Evolutionary conservation across 2,797 vertebrate species (phyloP), one percentile per base, ranked within the genome.

Genomic region (Merluccius polli): DNA sequence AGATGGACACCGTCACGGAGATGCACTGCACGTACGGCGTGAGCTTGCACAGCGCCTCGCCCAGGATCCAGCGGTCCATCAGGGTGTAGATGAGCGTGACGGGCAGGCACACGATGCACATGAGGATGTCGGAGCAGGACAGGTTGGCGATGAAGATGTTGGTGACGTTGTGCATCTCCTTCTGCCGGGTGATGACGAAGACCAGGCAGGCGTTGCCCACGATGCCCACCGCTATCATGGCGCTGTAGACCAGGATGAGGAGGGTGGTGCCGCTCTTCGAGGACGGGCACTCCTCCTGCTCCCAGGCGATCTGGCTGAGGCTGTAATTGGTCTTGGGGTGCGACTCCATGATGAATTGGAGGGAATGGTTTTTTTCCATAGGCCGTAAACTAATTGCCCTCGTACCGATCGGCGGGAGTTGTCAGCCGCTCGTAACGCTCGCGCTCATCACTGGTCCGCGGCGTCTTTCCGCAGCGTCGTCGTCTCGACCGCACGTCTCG

Each of bases 51-150:
- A 96, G 87, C 1, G 89, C 85, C 11, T 94, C 93, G 0, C 95
- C 95, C 0, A 96, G 87, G 84, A 95, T 93, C 95, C 95, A 96
- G 67, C 78, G 93, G 89, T 96, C 95, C 95, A 95, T 96, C 78
- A 96, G 88, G 0, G 95, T 96, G 91, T 96, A 96, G 84, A 95
- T 92, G 41, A 95, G 93, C 0, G 95, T 96, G 79, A 93, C 89
- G 0, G 95, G 95, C 73, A 96, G 86, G 85, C 95, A 95, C 5
- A 95, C 87, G 0, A 95, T 36, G 77, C 93, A 93, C 89, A 95
- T 92, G 21, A 96, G 93, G 85, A 96, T 94, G 86, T 96, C 95
- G 0, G 95, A 95, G 71, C 91, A 94, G 13, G 95, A 95, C 63
- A 96, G 91, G 85, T 96, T 96, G 87, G 91, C 93, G 7, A 96